Percentiles rank a stretch among this genome's conserved stretches.
These are phyloP conservation scores for Tetraneura akinire DNA, from an alignment of 1,140 invertebrate genomes.

Conservation along the genomic window DNA sequence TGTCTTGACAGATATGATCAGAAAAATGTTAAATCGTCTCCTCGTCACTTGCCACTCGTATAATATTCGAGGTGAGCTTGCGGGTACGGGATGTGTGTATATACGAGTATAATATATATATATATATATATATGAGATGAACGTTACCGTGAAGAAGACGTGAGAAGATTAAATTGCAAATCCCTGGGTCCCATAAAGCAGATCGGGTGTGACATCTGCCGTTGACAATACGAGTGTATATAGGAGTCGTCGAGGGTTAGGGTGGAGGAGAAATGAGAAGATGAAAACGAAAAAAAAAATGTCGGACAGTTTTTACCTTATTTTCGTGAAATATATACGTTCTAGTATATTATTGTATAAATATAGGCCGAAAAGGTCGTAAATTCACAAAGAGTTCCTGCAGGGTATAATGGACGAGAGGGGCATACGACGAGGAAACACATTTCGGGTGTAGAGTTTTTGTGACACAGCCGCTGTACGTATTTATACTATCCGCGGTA, in stretches of 20 bases:
- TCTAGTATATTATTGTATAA: neutral
- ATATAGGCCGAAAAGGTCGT: constrained; percentile 28
- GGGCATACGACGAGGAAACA: neutral
- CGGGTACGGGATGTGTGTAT: neutral
- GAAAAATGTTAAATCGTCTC: constrained; percentile 25
- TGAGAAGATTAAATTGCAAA: constrained; percentile 50
- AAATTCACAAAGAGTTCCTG: constrained; percentile 25
- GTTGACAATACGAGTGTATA: constrained; percentile 27
- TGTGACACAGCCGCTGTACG: neutral
- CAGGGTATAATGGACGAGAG: neutral
- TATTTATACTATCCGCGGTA: too few relatives aligned
- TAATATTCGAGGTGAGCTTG: too few relatives aligned
- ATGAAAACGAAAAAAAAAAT: constrained; percentile 21
- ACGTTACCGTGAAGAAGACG: constrained; percentile 19
- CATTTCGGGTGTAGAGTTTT: constrained; percentile 29
- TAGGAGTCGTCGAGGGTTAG: too few relatives aligned
- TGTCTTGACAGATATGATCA: constrained; percentile 33
- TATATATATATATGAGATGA: neutral
- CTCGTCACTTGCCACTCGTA: neutral
- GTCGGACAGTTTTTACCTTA: constrained; percentile 43
- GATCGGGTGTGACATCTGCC: constrained; percentile 50
- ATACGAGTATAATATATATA: neutral
- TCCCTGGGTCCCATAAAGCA: constrained; percentile 35
- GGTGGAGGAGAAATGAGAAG: neutral
- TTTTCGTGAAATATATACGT: constrained; percentile 45